A percentile compares a stretch with the other conserved stretches of the same genome.
phyloP scores from a whole-genome alignment of 2,797 vertebrate species.

The Peromyscus melanophrys region DNA sequence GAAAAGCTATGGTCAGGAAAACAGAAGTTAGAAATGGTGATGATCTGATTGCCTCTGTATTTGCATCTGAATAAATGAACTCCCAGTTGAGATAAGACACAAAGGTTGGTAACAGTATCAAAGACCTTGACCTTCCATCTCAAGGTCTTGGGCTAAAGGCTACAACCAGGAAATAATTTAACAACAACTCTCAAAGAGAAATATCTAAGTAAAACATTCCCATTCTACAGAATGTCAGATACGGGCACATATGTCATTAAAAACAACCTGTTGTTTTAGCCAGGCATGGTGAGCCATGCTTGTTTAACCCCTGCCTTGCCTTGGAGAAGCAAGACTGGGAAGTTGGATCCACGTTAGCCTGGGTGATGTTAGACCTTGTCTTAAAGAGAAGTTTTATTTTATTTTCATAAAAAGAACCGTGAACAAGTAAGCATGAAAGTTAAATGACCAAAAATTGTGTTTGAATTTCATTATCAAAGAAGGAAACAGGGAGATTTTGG shows the following conservation, averaged over 20 bases:
- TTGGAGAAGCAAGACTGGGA: not conserved
- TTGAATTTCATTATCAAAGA: slow-evolving; percentile 21
- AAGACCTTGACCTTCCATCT: not conserved
- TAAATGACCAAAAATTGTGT: not conserved
- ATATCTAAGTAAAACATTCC: not conserved
- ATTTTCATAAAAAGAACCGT: not conserved
- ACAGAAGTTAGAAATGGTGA: not conserved
- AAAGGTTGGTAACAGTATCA: not conserved
- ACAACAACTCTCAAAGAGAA: not conserved
- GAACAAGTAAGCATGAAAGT: not conserved
- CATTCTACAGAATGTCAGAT: not conserved
- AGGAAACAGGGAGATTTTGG: not conserved
- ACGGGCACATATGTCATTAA: not conserved
- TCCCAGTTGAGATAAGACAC: not conserved
- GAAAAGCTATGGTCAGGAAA: slow-evolving; percentile 16
- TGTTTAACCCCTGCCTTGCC: not conserved
- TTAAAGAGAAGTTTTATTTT: not conserved
- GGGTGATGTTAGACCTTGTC: not conserved
- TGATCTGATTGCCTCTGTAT: not conserved
- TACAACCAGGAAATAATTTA: slow-evolving; percentile 2
- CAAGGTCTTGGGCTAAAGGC: not conserved
- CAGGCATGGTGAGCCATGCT: too few species aligned
- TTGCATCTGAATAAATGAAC: slow-evolving; percentile 46
- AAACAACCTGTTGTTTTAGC: not conserved
- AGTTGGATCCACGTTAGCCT: not conserved